Percentiles rank a stretch among this genome's conserved stretches.
Evolutionary conservation across 2,888 invertebrate genomes (phyloP).

Genomic region (Lasioglossum pauxillum): DNA sequence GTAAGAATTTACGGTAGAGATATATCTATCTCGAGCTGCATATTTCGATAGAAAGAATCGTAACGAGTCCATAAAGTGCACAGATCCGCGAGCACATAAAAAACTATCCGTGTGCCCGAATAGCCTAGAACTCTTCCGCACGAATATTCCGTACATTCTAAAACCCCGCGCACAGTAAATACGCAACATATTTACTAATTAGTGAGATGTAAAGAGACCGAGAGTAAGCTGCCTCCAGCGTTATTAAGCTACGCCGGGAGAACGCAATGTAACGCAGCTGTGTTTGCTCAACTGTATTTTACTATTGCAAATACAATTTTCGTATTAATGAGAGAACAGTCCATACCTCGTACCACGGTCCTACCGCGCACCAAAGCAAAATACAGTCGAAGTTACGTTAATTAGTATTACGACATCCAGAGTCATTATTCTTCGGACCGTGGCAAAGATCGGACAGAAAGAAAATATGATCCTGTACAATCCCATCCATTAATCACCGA

Average conservation of each 20-base stretch:
- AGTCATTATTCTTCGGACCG: neutral
- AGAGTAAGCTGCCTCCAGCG: conserved; percentile 54
- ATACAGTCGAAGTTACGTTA: conserved; percentile 16
- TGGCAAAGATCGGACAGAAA: too few relatives aligned
- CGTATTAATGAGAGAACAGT: conserved; percentile 31
- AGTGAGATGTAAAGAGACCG: conserved; percentile 60
- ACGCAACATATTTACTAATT: conserved; percentile 66
- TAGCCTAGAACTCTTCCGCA: neutral
- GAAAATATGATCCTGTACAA: too few relatives aligned
- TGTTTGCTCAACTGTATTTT: conserved; percentile 61
- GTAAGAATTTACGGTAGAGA: neutral
- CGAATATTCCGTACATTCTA: conserved; percentile 19
- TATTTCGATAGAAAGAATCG: neutral
- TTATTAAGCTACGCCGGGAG: conserved; percentile 57
- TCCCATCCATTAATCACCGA: too few relatives aligned
- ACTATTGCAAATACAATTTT: conserved; percentile 65
- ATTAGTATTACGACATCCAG: neutral
- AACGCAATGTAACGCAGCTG: conserved; percentile 40
- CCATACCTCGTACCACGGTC: neutral
- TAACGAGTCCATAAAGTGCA: neutral
- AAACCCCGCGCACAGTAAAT: conserved; percentile 43
- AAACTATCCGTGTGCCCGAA: neutral
- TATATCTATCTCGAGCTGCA: neutral
- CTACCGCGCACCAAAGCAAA: neutral
- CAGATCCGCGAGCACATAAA: neutral